These are phyloP conservation scores for Heliangelus exortis DNA, from an alignment of 2,797 vertebrate genomes.

Conservation along the genomic window DNA sequence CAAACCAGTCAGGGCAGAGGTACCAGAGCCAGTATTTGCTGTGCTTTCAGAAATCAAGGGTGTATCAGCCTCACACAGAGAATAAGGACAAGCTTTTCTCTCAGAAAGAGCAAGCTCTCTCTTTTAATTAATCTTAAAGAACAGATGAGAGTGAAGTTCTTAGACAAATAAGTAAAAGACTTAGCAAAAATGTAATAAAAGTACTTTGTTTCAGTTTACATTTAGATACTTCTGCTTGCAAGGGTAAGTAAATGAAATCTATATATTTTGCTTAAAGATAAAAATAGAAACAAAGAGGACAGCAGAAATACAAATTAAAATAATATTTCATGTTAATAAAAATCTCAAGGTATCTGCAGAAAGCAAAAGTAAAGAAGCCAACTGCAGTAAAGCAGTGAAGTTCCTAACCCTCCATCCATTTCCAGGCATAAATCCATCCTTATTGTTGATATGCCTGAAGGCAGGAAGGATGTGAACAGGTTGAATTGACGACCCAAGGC, in stretches of 20 bases:
- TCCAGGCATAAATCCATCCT: neutral
- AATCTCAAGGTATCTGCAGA: neutral
- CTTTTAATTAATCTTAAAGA: constrained; percentile 12
- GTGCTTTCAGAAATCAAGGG: neutral
- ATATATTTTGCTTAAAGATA: neutral
- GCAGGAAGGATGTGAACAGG: too few species aligned
- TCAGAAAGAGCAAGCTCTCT: neutral
- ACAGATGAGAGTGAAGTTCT: neutral
- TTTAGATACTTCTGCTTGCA: neutral
- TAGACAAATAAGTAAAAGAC: neutral
- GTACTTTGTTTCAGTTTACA: neutral
- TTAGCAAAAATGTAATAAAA: neutral
- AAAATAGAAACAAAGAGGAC: neutral
- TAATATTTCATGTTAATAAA: constrained; percentile 6
- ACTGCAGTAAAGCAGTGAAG: neutral
- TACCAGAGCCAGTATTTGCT: neutral
- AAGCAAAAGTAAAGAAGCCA: neutral
- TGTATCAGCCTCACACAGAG: neutral
- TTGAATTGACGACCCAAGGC: too few species aligned
- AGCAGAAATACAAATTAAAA: neutral
- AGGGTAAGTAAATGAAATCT: constrained; percentile 27
- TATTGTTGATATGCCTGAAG: too few species aligned
- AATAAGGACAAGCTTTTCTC: neutral
- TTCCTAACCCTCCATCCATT: neutral
- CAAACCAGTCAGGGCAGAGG: neutral